Percentiles rank a stretch among this genome's conserved stretches.
Evolutionary conservation across 2,888 invertebrate species (phyloP).

Genomic region (Colletes collaris): DNA sequence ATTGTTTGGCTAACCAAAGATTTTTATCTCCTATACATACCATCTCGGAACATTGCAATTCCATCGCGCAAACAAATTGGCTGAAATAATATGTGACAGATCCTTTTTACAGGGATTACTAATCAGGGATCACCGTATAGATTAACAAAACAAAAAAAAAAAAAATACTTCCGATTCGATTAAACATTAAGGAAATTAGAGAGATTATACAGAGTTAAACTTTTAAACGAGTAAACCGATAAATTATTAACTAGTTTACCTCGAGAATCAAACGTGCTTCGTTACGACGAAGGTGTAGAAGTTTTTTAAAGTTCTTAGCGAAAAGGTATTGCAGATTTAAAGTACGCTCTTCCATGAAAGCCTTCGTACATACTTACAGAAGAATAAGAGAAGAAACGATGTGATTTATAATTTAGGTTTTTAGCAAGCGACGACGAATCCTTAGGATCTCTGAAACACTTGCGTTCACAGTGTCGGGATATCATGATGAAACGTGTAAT

Average conservation of each 20-base stretch:
- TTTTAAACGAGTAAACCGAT: conserved; percentile 38
- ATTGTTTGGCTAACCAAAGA: conserved; percentile 75
- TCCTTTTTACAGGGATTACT: conserved; percentile 57
- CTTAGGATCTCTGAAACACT: conserved; percentile 1
- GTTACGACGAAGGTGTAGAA: conserved; percentile 19
- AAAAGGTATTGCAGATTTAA: conserved; percentile 33
- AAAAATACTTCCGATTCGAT: conserved; percentile 55
- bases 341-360: conserved; percentile 49
- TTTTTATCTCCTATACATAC: conserved; percentile 61
- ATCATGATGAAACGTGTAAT: conserved; percentile 24
- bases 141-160: conserved; percentile 42
- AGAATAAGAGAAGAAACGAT: conserved; percentile 19
- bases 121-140: conserved; percentile 68
- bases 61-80: conserved; percentile 47
- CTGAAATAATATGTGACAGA: conserved; percentile 44
- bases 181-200: conserved; percentile 47
- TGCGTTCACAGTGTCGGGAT: conserved; percentile 22
- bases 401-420: conserved; percentile 48
- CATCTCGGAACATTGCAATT: conserved; percentile 56
- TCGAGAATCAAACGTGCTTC: conserved; percentile 53
- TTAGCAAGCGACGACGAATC: conserved; percentile 8
- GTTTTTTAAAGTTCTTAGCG: conserved; percentile 30
- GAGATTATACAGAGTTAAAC: conserved; percentile 45
- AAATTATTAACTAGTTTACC: conserved; percentile 49
- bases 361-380: conserved; percentile 37